Conservation (phyloP, 2,113 vertebrate genomes). For the Tenebrosternarchus preto region DNA sequence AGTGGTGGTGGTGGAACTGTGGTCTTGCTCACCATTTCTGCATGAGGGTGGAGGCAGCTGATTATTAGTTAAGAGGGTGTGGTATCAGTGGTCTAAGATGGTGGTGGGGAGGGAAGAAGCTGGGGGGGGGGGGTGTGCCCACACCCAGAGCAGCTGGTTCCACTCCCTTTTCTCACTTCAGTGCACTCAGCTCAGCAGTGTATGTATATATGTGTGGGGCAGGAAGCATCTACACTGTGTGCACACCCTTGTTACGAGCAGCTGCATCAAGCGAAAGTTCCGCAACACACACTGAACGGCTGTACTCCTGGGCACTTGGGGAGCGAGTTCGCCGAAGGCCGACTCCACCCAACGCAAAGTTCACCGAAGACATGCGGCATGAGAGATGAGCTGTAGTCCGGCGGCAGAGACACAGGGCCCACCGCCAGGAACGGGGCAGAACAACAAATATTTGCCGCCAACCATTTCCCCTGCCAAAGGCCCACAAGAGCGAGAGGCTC, state of each 20-base stretch:
- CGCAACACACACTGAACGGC: background rate
- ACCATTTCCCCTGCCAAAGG: slow-evolving; percentile 22
- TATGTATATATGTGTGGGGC: slow-evolving; percentile 52
- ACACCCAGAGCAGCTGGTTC: slow-evolving; percentile 48
- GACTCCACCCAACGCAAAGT: slow-evolving; percentile 46
- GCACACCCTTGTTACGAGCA: slow-evolving; percentile 57
- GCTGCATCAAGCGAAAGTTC: slow-evolving; percentile 48
- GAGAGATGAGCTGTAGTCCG: slow-evolving; percentile 40
- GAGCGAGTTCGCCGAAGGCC: background rate
- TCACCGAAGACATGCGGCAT: slow-evolving; percentile 33
- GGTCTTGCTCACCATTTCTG: slow-evolving; percentile 10
- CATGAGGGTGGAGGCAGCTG: slow-evolving; percentile 36
- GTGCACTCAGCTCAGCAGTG: slow-evolving; percentile 62
- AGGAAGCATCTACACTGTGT: background rate
- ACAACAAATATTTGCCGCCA: slow-evolving; percentile 54
- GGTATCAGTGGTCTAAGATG: slow-evolving; percentile 43
- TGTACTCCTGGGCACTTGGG: background rate
- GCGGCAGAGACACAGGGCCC: slow-evolving; percentile 17
- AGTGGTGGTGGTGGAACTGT: background rate
- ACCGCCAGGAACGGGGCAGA: slow-evolving; percentile 33
- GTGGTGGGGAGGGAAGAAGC: slow-evolving; percentile 52
- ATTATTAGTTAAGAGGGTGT: slow-evolving; percentile 52
- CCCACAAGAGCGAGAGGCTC: slow-evolving; percentile 29
- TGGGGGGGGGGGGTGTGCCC: slow-evolving; percentile 72
- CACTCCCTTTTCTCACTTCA: slow-evolving; percentile 55